Conservation (phyloP, 2,888 invertebrate genomes). For the Papilio gigon region DNA sequence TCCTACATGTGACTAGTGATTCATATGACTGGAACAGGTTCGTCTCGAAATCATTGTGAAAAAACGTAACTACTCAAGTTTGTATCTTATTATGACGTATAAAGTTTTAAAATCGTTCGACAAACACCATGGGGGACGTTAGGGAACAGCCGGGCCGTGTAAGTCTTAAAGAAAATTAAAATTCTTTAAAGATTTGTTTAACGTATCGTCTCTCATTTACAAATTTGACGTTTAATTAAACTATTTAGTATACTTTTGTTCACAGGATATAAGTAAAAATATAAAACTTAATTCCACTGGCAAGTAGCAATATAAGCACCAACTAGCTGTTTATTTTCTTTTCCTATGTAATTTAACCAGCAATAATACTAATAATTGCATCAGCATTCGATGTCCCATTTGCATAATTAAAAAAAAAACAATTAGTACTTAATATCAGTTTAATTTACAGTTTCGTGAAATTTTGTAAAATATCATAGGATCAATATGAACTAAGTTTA, state of each 20-base stretch:
- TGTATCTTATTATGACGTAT: constrained; percentile 42
- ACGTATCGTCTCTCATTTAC: not conserved
- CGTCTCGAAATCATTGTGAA: constrained; percentile 56
- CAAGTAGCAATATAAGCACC: too few species aligned
- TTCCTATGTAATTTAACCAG: too few species aligned
- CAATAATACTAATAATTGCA: too few species aligned
- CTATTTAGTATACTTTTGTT: not conserved
- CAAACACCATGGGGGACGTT: not conserved
- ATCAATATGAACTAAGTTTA: too few species aligned
- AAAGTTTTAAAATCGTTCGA: constrained; percentile 32
- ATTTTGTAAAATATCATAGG: too few species aligned
- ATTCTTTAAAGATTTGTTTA: not conserved
- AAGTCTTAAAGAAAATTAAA: not conserved
- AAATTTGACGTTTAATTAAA: not conserved
- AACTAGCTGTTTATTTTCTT: too few species aligned
- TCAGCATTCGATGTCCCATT: too few species aligned
- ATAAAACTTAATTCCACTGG: too few species aligned
- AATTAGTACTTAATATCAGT: too few species aligned
- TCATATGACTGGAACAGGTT: constrained; percentile 54
- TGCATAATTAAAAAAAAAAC: too few species aligned
- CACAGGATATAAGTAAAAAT: too few species aligned
- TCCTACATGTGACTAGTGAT: constrained; percentile 50
- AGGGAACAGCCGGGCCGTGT: not conserved
- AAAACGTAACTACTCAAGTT: constrained; percentile 47
- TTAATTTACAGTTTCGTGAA: too few species aligned